These are phyloP conservation scores for Phrynocephalus versicolor DNA, from an alignment of 2,113 vertebrate genomes.

Conservation along the genomic window DNA sequence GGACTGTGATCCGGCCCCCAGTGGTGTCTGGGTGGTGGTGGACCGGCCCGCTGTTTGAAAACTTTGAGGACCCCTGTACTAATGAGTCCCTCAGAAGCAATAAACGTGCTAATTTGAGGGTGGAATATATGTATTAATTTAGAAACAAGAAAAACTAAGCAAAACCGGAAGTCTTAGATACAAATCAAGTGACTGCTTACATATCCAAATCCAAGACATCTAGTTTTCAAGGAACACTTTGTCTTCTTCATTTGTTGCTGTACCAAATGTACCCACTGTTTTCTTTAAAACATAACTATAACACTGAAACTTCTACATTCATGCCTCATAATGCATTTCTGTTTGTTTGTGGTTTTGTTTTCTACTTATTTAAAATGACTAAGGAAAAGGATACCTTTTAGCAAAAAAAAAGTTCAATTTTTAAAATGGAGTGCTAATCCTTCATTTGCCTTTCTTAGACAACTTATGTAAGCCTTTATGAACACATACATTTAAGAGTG, in stretches of 20 bases:
- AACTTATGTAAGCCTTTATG: conserved; percentile 30
- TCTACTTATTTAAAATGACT: not conserved
- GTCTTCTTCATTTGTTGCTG: not conserved
- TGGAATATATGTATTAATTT: too few relatives aligned
- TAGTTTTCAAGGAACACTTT: not conserved
- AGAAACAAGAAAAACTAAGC: not conserved
- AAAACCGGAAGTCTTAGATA: not conserved
- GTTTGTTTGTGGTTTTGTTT: not conserved
- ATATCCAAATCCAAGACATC: not conserved
- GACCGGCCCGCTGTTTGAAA: too few relatives aligned
- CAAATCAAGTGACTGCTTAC: not conserved
- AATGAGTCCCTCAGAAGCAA: too few relatives aligned
- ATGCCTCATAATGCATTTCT: not conserved
- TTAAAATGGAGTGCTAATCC: conserved; percentile 35
- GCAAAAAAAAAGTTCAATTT: conserved; percentile 18
- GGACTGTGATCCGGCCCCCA: too few relatives aligned
- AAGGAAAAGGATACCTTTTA: not conserved
- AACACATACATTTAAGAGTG: conserved; percentile 23
- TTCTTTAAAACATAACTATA: not conserved
- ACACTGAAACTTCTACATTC: not conserved
- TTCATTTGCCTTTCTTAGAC: conserved; percentile 13
- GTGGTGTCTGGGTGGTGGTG: too few relatives aligned
- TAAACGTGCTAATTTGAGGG: too few relatives aligned
- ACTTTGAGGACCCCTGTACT: too few relatives aligned
- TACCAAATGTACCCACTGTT: too few relatives aligned